Percentiles rank a stretch among this genome's conserved stretches.
These are phyloP conservation scores for Pemphigus obesinymphae DNA, from an alignment of 1,140 invertebrate species.

Conservation along the genomic window DNA sequence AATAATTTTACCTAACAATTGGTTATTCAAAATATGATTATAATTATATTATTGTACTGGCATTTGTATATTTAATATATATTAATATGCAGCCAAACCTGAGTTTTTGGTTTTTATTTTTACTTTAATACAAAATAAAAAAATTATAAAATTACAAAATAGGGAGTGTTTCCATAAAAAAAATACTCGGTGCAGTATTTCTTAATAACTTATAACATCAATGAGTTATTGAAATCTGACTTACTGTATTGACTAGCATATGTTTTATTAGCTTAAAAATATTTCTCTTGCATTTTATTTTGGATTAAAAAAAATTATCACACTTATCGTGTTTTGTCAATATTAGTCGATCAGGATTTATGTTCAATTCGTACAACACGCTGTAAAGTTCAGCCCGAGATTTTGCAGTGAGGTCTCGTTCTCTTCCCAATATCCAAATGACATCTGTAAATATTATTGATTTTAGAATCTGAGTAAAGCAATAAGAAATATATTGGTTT, in stretches of 20 bases:
- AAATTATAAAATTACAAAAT: neutral
- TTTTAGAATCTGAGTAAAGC: too few relatives aligned
- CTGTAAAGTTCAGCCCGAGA: conserved; percentile 58
- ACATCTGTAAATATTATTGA: conserved; percentile 53
- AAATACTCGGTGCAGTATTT: too few relatives aligned
- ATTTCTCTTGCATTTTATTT: neutral
- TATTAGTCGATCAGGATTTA: conserved; percentile 61
- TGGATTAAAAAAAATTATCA: conserved; percentile 46
- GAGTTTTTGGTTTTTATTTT: neutral
- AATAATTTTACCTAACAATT: too few relatives aligned
- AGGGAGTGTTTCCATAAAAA: neutral
- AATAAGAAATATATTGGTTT: too few relatives aligned
- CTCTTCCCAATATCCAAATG: conserved; percentile 61
- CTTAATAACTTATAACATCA: too few relatives aligned
- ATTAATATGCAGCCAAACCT: too few relatives aligned
- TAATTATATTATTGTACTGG: too few relatives aligned
- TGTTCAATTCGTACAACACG: conserved; percentile 54
- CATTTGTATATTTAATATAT: too few relatives aligned
- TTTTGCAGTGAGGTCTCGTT: conserved; percentile 57
- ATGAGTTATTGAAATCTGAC: neutral
- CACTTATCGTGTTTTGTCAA: conserved; percentile 62
- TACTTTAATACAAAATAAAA: neutral
- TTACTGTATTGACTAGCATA: conserved; percentile 27
- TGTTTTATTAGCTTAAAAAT: neutral
- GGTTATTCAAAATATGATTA: too few relatives aligned